phyloP scores from a whole-genome alignment of 2,113 vertebrate genomes.

The Chroicocephalus ridibundus region DNA sequence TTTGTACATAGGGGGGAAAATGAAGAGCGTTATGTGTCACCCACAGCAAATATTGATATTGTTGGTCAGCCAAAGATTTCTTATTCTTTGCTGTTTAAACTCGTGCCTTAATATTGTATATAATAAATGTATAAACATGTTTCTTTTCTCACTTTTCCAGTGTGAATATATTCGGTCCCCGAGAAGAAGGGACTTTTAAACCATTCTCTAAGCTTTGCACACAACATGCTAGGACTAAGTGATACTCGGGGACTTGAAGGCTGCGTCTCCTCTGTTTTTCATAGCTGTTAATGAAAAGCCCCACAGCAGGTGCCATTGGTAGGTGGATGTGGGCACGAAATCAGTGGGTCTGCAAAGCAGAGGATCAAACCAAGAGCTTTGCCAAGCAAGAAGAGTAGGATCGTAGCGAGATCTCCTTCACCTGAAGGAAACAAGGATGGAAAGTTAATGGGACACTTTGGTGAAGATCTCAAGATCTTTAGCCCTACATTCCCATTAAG shows the following conservation, averaged over 20 bases:
- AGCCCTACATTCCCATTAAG: background rate
- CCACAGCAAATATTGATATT: slow-evolving; percentile 48
- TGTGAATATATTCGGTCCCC: slow-evolving; percentile 7
- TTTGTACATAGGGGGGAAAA: slow-evolving; percentile 51
- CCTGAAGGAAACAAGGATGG: background rate
- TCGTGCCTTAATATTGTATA: slow-evolving; percentile 83
- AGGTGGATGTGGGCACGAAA: background rate
- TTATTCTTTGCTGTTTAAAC: slow-evolving; percentile 77
- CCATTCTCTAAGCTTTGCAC: background rate
- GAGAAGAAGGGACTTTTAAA: background rate
- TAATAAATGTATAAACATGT: slow-evolving; percentile 78
- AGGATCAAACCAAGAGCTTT: background rate
- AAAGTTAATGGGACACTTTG: background rate
- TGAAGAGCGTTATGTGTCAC: background rate
- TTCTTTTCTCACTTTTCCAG: slow-evolving; percentile 30
- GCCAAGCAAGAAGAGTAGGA: background rate
- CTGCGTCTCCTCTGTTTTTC: background rate
- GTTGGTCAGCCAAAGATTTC: slow-evolving; percentile 78
- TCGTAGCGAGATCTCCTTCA: background rate
- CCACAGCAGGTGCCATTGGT: background rate
- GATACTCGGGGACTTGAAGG: background rate
- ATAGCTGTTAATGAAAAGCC: background rate
- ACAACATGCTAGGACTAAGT: background rate
- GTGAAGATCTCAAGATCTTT: background rate
- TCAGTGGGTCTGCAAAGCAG: background rate